phyloP scores from a whole-genome alignment of 2,888 invertebrate species.

The Scaptomyza parva region DNA sequence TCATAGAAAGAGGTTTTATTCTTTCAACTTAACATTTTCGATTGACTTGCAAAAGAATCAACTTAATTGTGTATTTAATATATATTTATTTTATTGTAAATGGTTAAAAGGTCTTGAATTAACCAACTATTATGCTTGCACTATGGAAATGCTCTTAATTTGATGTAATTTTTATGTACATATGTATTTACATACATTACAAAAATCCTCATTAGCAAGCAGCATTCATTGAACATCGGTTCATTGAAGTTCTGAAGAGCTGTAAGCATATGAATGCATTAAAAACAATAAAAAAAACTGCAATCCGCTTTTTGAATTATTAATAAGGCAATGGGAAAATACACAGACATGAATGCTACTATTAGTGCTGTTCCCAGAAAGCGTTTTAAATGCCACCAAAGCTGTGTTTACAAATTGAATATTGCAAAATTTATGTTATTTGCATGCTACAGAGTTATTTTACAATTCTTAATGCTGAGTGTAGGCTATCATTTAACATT shows the following conservation, averaged over 20 bases:
- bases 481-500: not conserved
- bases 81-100: constrained; percentile 39
- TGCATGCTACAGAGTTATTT: not conserved
- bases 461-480: not conserved
- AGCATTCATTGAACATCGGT: constrained; percentile 14
- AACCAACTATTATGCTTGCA: constrained; percentile 31
- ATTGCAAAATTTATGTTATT: constrained; percentile 11
- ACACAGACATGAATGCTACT: not conserved
- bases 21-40: constrained; percentile 28
- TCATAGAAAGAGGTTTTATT: constrained; percentile 28
- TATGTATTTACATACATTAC: not conserved
- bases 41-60: constrained; percentile 44
- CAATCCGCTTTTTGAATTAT: constrained; percentile 8
- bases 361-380: constrained; percentile 1
- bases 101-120: constrained; percentile 26
- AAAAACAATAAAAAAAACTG: not conserved
- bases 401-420: constrained; percentile 5
- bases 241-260: constrained; percentile 7
- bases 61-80: constrained; percentile 48
- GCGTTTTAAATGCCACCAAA: constrained; percentile 1
- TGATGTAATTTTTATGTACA: constrained; percentile 16
- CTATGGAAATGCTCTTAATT: constrained; percentile 24
- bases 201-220: constrained; percentile 33
- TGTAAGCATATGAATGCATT: constrained; percentile 4
- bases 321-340: not conserved